Evolutionary conservation across 2,113 vertebrate species (phyloP), one percentile per base, ranked within the genome.

Genomic region (Glaucomys volans): DNA sequence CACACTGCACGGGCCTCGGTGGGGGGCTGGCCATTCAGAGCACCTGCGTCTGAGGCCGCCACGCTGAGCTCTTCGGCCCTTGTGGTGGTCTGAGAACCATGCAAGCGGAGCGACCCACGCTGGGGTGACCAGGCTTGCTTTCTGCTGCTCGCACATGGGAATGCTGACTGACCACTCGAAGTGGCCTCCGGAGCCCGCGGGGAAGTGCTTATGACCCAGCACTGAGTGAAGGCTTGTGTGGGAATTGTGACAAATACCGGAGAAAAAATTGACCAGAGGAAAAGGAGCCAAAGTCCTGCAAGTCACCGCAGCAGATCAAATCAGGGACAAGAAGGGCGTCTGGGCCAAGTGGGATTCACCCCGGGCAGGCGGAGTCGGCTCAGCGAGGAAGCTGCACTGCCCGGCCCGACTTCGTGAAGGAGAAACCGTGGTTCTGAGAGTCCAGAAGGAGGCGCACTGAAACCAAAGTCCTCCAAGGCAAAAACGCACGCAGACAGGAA

Each of bases 161-260:
- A 30, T 28, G 14, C 32, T 22, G 54, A 2, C 22, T 8, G 20
- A 17, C 37, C 8, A 0, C n/a, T 37, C 8, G 22, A 8, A 1
- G n/a, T 30, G 6, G 4, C 9, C 52, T 24, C 32, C 2, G 1
- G 12, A 24, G 2, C 9, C 11, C 4, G 22, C 22, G 6, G 28
- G 28, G 24, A 35, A 24, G 40, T 40, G 16, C 13, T 54, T 35
- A 26, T 0, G 20, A 40, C 0, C 11, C 5, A 26, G 32, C 3
- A 10, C 47, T 77, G 24, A 83, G 69, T 50, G 28, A 28, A 20
- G 9, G 66, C 9, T 44, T n/a, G 8, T 18, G 28, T 7, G 10
- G 50, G n/a, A 42, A 42, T 62, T 28, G 5, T 28, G 8, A 62
- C 26, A 3, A 71, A 22, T 20, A 95, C 30, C 69, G 16, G 54